Percentiles rank a stretch among this genome's conserved stretches.
These are phyloP conservation scores for Tyrannus savana DNA, from an alignment of 2,113 vertebrate species.

Conservation along the genomic window DNA sequence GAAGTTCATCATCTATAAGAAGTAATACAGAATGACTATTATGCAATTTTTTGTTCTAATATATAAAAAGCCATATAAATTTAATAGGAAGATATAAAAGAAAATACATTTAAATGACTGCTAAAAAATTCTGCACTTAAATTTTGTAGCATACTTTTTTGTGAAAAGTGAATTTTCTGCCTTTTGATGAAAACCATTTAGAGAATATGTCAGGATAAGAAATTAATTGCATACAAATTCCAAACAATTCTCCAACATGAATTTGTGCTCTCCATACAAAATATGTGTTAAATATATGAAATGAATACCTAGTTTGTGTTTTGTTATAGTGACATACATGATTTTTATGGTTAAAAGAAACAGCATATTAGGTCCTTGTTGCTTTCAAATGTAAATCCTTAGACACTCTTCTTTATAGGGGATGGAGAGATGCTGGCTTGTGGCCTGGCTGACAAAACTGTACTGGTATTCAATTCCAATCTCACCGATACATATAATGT, in stretches of 20 bases:
- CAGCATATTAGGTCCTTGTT: not conserved
- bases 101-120: not conserved
- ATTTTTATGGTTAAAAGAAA: not conserved
- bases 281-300: not conserved
- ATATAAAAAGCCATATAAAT: not conserved
- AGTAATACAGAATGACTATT: not conserved
- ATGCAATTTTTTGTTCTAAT: not conserved
- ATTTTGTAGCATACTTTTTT: not conserved
- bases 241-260: not conserved
- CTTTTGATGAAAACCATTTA: not conserved
- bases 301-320: not conserved
- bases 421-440: slow-evolving; percentile 85
- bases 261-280: not conserved
- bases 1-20: not conserved
- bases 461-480: slow-evolving; percentile 77
- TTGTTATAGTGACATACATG: not conserved
- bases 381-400: not conserved
- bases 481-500: slow-evolving; percentile 71
- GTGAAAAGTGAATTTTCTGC: not conserved
- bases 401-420: slow-evolving; percentile 67
- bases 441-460: slow-evolving; percentile 80
- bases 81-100: not conserved
- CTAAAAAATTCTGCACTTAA: not conserved
- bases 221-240: not conserved
- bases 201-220: not conserved